Evolutionary conservation across 2,113 vertebrate species (phyloP).

Genomic region (Chaenocephalus aceratus): DNA sequence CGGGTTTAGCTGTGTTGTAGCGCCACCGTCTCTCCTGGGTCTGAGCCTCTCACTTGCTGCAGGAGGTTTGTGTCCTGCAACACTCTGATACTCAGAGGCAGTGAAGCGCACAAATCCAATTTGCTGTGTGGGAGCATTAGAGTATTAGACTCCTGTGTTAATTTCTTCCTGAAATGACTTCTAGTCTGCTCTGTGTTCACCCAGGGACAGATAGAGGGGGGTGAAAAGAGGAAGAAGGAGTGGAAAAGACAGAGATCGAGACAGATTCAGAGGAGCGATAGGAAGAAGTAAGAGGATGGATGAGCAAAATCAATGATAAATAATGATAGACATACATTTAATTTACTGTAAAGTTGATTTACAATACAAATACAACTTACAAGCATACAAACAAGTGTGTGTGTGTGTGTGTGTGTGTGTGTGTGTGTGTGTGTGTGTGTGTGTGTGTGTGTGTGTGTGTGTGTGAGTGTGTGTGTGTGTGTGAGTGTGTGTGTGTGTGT

Average conservation of each 20-base stretch:
- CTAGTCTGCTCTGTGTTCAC: slow-evolving; percentile 48
- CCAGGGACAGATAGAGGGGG: slow-evolving; percentile 4
- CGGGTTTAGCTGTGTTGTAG: slow-evolving; percentile 6
- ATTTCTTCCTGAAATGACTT: slow-evolving; percentile 74
- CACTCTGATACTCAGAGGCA: slow-evolving; percentile 66
- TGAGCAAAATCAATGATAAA: background rate
- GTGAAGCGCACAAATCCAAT: slow-evolving; percentile 72
- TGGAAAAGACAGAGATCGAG: background rate
- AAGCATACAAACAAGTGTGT: no score
- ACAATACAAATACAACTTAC: no score
- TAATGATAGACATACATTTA: no score
- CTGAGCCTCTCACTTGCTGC: slow-evolving; percentile 42
- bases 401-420: no score
- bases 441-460: no score
- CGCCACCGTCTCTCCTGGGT: background rate
- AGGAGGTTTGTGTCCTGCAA: slow-evolving; percentile 64
- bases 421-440: no score
- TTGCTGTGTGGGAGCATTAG: slow-evolving; percentile 71
- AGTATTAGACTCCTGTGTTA: slow-evolving; percentile 69
- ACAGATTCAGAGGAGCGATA: background rate
- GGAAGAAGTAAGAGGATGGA: background rate
- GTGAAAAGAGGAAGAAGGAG: background rate
- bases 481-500: background rate
- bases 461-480: no score
- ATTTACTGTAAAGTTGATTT: no score